A percentile compares a stretch with the other conserved stretches of the same genome.
These are phyloP conservation scores for Atractosteus spatula DNA, from an alignment of 2,113 vertebrate species.

Conservation along the genomic window DNA sequence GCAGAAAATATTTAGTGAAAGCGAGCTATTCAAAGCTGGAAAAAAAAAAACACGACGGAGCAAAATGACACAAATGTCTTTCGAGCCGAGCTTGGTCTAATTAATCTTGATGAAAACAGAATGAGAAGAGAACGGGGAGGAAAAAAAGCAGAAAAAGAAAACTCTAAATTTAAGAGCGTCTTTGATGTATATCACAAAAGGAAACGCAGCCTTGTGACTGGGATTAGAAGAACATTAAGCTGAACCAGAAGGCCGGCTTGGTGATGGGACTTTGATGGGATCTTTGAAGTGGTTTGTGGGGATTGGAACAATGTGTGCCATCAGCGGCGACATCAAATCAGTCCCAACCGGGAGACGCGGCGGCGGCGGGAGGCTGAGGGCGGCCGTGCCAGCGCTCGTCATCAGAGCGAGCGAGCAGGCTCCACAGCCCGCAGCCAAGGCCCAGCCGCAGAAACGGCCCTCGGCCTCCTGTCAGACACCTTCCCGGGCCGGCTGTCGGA, in stretches of 20 bases:
- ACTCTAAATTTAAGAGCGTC: slow-evolving; percentile 67
- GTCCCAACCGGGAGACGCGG: slow-evolving; percentile 35
- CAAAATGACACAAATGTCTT: no score
- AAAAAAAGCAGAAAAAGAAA: slow-evolving; percentile 61
- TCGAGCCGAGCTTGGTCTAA: no score
- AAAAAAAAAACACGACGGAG: no score
- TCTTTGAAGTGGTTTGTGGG: slow-evolving; percentile 74
- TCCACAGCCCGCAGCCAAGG: not conserved
- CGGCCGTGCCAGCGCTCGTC: no score
- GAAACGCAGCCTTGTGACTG: slow-evolving; percentile 61
- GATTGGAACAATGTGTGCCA: slow-evolving; percentile 70
- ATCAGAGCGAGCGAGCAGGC: not conserved
- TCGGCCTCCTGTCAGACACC: no score
- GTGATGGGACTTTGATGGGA: slow-evolving; percentile 65
- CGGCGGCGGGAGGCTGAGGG: slow-evolving; percentile 40
- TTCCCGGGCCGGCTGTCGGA: no score
- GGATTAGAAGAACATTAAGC: slow-evolving; percentile 73
- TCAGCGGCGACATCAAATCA: slow-evolving; percentile 61
- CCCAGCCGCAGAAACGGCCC: not conserved
- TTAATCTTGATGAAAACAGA: slow-evolving; percentile 40
- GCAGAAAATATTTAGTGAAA: no score
- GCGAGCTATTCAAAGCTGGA: no score
- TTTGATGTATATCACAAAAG: slow-evolving; percentile 75
- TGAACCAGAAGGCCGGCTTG: slow-evolving; percentile 71
- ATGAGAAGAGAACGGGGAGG: slow-evolving; percentile 48